A percentile compares a stretch with the other conserved stretches of the same genome.
Evolutionary conservation across 2,797 vertebrate genomes (phyloP).

Genomic region (Jordanella pulchra): DNA sequence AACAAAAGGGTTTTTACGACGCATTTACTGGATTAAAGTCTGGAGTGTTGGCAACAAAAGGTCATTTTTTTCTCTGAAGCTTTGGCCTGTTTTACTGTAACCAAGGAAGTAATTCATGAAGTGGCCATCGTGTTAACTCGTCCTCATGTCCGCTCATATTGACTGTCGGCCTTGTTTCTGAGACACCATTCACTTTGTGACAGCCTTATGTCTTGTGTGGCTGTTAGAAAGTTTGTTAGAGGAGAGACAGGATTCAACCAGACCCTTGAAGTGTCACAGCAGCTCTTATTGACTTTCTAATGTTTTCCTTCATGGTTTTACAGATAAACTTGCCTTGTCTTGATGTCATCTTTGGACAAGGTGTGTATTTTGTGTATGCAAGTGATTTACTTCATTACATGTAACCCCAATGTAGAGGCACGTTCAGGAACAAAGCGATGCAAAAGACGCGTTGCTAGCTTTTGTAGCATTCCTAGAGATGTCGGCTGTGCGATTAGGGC

Average conservation of each 20-base stretch:
- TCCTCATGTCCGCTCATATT: background rate
- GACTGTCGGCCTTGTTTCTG: background rate
- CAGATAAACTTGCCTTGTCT: too few relatives aligned
- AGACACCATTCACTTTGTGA: background rate
- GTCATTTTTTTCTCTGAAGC: background rate
- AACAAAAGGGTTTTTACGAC: conserved; percentile 13
- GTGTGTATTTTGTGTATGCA: background rate
- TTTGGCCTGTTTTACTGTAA: background rate
- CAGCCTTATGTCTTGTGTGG: background rate
- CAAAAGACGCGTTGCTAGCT: too few relatives aligned
- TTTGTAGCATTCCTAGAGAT: too few relatives aligned
- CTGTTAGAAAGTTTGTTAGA: background rate
- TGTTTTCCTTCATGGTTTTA: too few relatives aligned
- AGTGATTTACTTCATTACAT: too few relatives aligned
- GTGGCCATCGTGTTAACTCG: background rate
- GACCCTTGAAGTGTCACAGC: background rate
- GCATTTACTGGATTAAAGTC: conserved; percentile 6
- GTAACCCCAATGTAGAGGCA: too few relatives aligned
- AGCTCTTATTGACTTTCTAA: background rate
- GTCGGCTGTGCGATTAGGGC: too few relatives aligned
- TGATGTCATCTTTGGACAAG: too few relatives aligned
- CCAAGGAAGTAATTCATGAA: background rate
- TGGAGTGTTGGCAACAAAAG: background rate
- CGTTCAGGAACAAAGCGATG: too few relatives aligned
- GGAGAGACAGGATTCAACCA: background rate